phyloP scores from a whole-genome alignment of 2,113 vertebrate species.

The Promerops cafer region DNA sequence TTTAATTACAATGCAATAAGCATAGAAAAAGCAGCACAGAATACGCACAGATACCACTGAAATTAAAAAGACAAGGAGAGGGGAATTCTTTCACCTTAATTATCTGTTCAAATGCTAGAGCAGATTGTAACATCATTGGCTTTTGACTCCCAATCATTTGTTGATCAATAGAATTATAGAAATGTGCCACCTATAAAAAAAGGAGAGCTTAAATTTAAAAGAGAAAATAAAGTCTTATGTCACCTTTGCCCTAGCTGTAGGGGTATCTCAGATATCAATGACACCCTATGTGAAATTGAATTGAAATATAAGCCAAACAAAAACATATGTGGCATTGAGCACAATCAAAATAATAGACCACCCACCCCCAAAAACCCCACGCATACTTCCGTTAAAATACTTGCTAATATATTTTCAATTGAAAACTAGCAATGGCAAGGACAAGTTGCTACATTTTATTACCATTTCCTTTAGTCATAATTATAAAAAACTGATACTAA shows the following conservation, averaged over 20 bases:
- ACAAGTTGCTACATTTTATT: not conserved
- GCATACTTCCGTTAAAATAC: not conserved
- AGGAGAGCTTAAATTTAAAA: not conserved
- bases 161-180: conserved; percentile 97
- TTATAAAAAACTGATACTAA: not conserved
- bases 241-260: not conserved
- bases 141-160: conserved; percentile 98
- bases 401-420: not conserved
- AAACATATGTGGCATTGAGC: not conserved
- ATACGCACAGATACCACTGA: not conserved
- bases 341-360: not conserved
- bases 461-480: not conserved
- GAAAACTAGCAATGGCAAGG: not conserved
- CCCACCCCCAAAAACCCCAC: fast-evolving
- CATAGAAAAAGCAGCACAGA: not conserved
- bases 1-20: not conserved
- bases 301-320: not conserved
- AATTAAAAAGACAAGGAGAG: not conserved
- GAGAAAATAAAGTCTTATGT: not conserved
- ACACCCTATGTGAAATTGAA: not conserved
- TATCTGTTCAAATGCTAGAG: conserved; percentile 93
- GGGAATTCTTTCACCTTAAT: conserved; percentile 83
- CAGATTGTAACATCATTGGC: conserved; percentile 95
- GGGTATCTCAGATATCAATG: not conserved
- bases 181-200: conserved; percentile 89